A percentile compares a stretch with the other conserved stretches of the same genome.
phyloP scores from a whole-genome alignment of 1,140 invertebrate species.

The Brachionus calyciflorus region DNA sequence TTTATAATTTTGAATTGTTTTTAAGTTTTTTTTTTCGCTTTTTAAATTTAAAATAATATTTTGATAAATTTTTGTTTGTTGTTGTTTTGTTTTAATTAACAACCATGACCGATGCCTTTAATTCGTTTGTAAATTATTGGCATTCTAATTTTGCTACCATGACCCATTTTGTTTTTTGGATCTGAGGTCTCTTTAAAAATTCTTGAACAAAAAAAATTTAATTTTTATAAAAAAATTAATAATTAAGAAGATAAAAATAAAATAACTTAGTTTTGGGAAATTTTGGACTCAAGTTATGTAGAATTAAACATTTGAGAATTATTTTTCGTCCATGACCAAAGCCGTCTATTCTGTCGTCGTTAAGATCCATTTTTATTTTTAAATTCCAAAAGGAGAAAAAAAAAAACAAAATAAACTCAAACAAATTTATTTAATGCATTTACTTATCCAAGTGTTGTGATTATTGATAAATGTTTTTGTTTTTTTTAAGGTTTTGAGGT shows the following conservation, averaged over 20 bases:
- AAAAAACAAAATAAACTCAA: too few species aligned
- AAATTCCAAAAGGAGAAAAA: too few species aligned
- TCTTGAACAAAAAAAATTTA: not conserved
- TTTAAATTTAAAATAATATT: constrained; percentile 6
- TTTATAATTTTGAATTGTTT: not conserved
- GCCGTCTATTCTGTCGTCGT: constrained; percentile 6
- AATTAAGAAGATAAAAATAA: not conserved
- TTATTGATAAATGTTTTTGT: too few species aligned
- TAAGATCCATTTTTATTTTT: constrained; percentile 1
- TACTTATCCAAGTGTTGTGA: too few species aligned
- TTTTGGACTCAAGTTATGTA: not conserved
- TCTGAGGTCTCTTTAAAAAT: not conserved
- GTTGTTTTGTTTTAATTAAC: not conserved
- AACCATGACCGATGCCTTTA: not conserved
- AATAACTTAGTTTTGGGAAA: constrained; percentile 10
- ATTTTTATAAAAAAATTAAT: not conserved
- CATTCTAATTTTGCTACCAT: constrained; percentile 22
- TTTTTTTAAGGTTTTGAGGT: too few species aligned
- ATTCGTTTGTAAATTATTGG: not conserved
- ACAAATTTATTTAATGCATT: too few species aligned
- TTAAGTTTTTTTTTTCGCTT: not conserved
- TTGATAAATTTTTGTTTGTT: not conserved
- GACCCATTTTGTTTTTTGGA: constrained; percentile 16
- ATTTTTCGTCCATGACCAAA: constrained; percentile 30
- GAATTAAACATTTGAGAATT: not conserved